Evolutionary conservation across 2,888 invertebrate genomes (phyloP).

Genomic region (Brenthis hecate): DNA sequence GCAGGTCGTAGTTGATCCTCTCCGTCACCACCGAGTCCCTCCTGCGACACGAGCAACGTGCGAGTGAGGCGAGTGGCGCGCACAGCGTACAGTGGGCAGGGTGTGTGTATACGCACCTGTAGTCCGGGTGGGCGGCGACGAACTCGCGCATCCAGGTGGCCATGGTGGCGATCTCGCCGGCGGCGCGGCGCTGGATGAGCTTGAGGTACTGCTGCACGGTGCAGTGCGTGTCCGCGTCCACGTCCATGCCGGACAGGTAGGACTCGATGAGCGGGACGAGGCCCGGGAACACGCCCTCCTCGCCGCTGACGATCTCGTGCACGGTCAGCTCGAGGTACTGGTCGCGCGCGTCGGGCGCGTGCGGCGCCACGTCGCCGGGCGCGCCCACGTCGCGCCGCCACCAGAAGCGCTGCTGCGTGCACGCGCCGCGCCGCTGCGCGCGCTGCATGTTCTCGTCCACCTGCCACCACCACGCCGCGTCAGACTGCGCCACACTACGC

Average conservation of each 20-base stretch:
- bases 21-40: conserved; percentile 95
- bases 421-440: conserved; percentile 95
- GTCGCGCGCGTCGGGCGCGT: conserved; percentile 36
- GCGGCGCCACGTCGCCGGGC: conserved; percentile 25
- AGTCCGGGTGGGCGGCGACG: conserved; percentile 92
- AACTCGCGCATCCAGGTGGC: conserved; percentile 97
- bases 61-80: too few species aligned
- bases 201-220: conserved; percentile 98
- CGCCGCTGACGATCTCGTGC: conserved; percentile 98
- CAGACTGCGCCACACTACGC: neutral
- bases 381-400: conserved; percentile 91
- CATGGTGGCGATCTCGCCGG: conserved; percentile 95
- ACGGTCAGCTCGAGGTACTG: conserved; percentile 92
- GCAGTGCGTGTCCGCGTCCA: conserved; percentile 99
- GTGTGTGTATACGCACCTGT: conserved; percentile 85
- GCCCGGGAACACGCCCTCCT: conserved; percentile 96
- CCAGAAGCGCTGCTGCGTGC: conserved; percentile 93
- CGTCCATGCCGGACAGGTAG: conserved; percentile 97
- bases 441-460: conserved; percentile 98
- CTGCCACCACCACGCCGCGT: conserved; percentile 50
- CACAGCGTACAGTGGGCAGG: too few species aligned
- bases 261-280: conserved; percentile 96
- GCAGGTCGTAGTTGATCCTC: conserved; percentile 94
- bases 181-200: conserved; percentile 92
- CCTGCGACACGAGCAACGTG: conserved; percentile 64